Evolutionary conservation across 2,113 vertebrate species (phyloP).

Genomic region (Cisticola juncidis): DNA sequence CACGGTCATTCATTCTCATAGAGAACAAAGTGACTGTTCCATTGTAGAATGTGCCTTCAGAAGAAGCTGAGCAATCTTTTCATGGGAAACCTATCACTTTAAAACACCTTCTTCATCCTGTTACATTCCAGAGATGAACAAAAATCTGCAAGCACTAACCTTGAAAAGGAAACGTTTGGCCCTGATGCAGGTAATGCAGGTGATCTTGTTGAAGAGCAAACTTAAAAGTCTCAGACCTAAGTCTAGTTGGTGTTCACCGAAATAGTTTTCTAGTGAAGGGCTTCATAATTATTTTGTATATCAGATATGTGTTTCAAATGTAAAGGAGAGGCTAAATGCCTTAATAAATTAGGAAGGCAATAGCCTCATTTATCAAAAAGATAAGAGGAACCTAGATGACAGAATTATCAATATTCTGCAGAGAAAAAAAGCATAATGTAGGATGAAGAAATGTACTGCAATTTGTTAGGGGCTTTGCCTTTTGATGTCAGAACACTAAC

Average conservation of each 20-base stretch:
- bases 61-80: neutral
- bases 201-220: neutral
- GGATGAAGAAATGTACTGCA: neutral
- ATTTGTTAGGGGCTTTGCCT: neutral
- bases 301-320: neutral
- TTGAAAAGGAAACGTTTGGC: neutral
- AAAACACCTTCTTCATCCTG: neutral
- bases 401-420: conserved; percentile 26
- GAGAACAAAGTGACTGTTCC: neutral
- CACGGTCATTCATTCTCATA: neutral
- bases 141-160: neutral
- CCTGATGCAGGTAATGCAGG: neutral
- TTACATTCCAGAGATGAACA: neutral
- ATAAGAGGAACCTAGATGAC: conserved; percentile 4
- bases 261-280: neutral
- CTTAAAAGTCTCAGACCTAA: neutral
- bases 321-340: neutral
- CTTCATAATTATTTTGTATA: neutral
- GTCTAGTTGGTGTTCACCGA: neutral
- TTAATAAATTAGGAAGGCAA: conserved; percentile 3
- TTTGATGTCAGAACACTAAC: neutral
- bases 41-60: neutral
- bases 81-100: neutral
- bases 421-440: neutral
- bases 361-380: conserved; percentile 24